These are phyloP conservation scores for Temnothorax nylanderi DNA, from an alignment of 1,140 invertebrate species.

Conservation along the genomic window DNA sequence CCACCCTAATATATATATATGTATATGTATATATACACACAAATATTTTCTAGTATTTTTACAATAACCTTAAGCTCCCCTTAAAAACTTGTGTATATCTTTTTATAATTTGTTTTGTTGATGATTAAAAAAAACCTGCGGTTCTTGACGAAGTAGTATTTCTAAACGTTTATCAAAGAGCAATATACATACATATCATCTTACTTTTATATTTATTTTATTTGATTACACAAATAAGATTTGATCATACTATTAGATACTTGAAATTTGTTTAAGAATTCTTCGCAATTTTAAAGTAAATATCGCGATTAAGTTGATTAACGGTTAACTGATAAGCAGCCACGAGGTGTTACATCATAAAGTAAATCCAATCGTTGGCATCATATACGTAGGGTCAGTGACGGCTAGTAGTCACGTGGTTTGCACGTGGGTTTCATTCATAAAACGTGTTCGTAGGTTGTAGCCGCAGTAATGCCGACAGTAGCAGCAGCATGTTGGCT, in stretches of 20 bases:
- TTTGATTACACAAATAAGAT: background rate
- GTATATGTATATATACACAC: too few species aligned
- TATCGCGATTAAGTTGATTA: background rate
- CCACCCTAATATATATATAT: too few species aligned
- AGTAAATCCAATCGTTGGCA: background rate
- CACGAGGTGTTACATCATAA: background rate
- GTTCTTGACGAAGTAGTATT: too few species aligned
- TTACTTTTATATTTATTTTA: background rate
- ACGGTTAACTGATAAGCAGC: background rate
- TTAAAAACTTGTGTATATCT: too few species aligned
- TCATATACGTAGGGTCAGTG: slow-evolving; percentile 31
- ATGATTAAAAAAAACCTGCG: background rate
- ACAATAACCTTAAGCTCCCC: too few species aligned
- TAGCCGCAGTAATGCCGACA: slow-evolving; percentile 59
- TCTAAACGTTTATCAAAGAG: too few species aligned
- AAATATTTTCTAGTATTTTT: too few species aligned
- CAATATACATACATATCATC: background rate
- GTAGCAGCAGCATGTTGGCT: slow-evolving; percentile 59
- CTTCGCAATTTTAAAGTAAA: background rate
- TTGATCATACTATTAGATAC: background rate
- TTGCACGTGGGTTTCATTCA: slow-evolving; percentile 79
- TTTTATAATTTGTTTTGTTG: too few species aligned
- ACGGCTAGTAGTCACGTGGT: slow-evolving; percentile 70
- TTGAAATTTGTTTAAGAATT: background rate
- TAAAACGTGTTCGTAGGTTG: slow-evolving; percentile 69